Conservation (phyloP, 2,113 vertebrate genomes). For the Anolis carolinensis region DNA sequence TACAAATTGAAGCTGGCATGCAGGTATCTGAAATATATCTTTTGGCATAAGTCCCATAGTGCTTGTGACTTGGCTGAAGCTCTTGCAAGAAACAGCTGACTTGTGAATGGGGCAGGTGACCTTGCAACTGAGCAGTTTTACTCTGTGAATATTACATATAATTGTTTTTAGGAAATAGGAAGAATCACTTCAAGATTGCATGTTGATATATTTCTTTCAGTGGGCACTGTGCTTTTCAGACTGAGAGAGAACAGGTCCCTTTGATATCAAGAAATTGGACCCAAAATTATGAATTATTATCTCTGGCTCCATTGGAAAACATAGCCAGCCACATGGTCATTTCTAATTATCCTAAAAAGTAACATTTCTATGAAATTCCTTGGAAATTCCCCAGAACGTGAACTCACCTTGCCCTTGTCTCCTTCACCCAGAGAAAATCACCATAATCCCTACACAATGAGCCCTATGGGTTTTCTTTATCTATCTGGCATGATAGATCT, state of each 20-base stretch:
- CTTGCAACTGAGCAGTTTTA: not conserved
- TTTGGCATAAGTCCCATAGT: conserved; percentile 39
- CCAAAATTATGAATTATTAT: no score
- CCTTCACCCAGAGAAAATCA: no score
- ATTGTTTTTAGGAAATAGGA: not conserved
- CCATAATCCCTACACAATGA: no score
- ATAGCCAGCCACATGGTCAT: no score
- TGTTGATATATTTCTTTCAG: not conserved
- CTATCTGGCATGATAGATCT: no score
- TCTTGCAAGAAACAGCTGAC: conserved; percentile 34
- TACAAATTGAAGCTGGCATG: not conserved
- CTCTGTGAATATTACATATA: not conserved
- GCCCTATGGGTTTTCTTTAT: no score
- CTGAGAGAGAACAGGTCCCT: not conserved
- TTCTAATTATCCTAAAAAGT: no score
- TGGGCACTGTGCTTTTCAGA: not conserved
- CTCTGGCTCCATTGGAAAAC: no score
- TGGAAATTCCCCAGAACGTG: no score
- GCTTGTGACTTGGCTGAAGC: rapidly evolving
- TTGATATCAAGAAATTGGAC: no score
- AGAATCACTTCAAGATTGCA: not conserved
- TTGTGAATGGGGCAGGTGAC: not conserved
- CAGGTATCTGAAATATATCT: conserved; percentile 23
- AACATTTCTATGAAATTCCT: no score
- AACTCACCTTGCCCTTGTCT: no score